phyloP scores from a whole-genome alignment of 2,888 invertebrate species.

The Campoplex nolae region DNA sequence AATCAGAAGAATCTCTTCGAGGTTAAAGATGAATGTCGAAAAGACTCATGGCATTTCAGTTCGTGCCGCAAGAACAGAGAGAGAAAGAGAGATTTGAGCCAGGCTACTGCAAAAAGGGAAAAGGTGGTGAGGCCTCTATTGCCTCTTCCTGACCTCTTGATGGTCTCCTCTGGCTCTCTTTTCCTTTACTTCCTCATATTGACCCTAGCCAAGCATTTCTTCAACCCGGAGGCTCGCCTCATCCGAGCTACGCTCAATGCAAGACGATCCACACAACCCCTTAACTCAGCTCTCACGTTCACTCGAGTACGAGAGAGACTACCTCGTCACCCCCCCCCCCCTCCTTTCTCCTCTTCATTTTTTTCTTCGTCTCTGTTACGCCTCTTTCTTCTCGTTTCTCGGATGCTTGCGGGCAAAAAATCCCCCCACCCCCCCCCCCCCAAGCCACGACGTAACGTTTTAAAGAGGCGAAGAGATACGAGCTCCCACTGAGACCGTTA shows the following conservation, averaged over 20 bases:
- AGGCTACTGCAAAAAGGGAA: constrained; percentile 5
- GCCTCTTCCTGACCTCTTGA: constrained; percentile 76
- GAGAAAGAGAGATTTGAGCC: neutral
- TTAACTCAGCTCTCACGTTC: constrained; percentile 37
- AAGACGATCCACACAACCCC: constrained; percentile 34
- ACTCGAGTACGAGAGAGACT: constrained; percentile 4
- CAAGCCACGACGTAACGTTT: constrained; percentile 39
- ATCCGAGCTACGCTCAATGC: constrained; percentile 8
- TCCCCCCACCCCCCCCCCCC: neutral
- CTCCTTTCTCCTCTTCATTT: neutral
- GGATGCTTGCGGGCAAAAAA: constrained; percentile 22
- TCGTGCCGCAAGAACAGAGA: constrained; percentile 2
- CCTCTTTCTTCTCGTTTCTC: neutral
- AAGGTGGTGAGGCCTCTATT: constrained; percentile 72
- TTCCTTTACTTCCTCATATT: constrained; percentile 72
- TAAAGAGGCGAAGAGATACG: constrained; percentile 32
- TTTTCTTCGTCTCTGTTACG: neutral
- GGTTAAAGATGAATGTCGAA: neutral
- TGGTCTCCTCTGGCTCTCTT: constrained; percentile 67
- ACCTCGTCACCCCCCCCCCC: neutral
- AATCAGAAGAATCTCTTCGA: neutral
- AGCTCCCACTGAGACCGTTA: constrained; percentile 23
- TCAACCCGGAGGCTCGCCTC: constrained; percentile 35
- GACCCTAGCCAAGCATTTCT: constrained; percentile 70
- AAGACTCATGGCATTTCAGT: neutral